Evolutionary conservation across 2,113 vertebrate genomes (phyloP).

Genomic region (Sialia sialis): DNA sequence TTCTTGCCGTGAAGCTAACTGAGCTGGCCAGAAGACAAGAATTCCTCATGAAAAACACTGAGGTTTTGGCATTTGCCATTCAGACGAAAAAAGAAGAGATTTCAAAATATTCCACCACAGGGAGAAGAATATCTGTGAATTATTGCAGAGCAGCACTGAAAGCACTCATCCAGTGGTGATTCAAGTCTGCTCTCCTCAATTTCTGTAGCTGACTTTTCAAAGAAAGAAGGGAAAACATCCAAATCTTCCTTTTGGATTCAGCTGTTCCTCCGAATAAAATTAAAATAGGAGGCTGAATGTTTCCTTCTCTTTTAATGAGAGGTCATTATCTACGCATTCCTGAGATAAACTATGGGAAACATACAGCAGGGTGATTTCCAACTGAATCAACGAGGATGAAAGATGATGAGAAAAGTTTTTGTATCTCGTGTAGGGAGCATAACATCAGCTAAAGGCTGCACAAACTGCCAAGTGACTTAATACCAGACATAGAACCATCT

Average conservation of each 20-base stretch:
- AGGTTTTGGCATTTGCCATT: slow-evolving; percentile 57
- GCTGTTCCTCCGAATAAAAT: slow-evolving; percentile 4
- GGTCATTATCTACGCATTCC: slow-evolving; percentile 5
- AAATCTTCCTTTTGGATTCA: slow-evolving; percentile 9
- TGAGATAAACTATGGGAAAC: slow-evolving; percentile 12
- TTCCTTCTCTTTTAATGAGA: slow-evolving; percentile 18
- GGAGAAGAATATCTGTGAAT: slow-evolving; percentile 28
- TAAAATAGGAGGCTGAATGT: slow-evolving; percentile 3
- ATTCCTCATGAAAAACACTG: slow-evolving; percentile 1
- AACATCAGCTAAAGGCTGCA: neutral
- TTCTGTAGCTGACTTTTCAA: slow-evolving; percentile 8
- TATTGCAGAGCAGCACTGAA: neutral
- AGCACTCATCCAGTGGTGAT: neutral
- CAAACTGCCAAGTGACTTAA: neutral
- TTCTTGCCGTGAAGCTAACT: slow-evolving; percentile 21
- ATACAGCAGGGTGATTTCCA: neutral
- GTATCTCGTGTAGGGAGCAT: neutral
- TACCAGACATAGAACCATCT: neutral
- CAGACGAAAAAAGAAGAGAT: slow-evolving; percentile 36
- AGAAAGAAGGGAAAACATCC: neutral
- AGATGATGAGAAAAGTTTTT: slow-evolving; percentile 3
- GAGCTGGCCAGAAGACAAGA: slow-evolving; percentile 36
- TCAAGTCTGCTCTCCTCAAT: neutral
- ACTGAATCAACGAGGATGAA: neutral
- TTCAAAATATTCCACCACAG: slow-evolving; percentile 41